Evolutionary conservation across 2,113 vertebrate species (phyloP).

Genomic region (Hyla sarda): DNA sequence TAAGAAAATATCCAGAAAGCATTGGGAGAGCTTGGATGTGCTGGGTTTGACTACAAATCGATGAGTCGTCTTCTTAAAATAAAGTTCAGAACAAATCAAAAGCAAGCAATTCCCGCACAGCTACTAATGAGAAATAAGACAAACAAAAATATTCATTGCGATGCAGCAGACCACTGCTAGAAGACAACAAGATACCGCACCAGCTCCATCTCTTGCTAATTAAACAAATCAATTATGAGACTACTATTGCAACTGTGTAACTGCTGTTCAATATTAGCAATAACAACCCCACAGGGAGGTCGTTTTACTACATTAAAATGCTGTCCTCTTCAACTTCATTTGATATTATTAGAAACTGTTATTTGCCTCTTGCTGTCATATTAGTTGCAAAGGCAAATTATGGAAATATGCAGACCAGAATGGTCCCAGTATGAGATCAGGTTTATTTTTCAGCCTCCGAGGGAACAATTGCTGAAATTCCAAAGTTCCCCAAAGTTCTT

Average conservation of each 20-base stretch:
- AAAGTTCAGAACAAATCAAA: background rate
- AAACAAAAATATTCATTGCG: slow-evolving; percentile 74
- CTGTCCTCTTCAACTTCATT: slow-evolving; percentile 94
- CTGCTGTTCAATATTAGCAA: slow-evolving; percentile 92
- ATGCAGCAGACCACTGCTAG: slow-evolving; percentile 76
- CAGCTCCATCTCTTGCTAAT: slow-evolving; percentile 96
- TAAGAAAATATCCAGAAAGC: background rate
- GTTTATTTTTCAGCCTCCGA: slow-evolving; percentile 91
- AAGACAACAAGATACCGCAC: slow-evolving; percentile 84
- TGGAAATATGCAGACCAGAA: slow-evolving; percentile 92
- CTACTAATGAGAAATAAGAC: slow-evolving; percentile 68
- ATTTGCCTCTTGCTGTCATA: slow-evolving; percentile 98
- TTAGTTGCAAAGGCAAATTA: slow-evolving; percentile 94
- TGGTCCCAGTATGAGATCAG: slow-evolving; percentile 93
- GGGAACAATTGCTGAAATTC: slow-evolving; percentile 92
- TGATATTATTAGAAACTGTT: slow-evolving; percentile 98
- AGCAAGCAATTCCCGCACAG: background rate
- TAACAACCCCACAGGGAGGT: slow-evolving; percentile 94
- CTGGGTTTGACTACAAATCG: background rate
- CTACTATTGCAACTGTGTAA: slow-evolving; percentile 92
- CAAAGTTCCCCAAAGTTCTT: slow-evolving; percentile 97
- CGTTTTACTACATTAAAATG: slow-evolving; percentile 91
- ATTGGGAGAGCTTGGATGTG: background rate
- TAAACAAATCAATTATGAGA: slow-evolving; percentile 99
- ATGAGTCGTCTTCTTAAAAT: background rate